These are phyloP conservation scores for Huso huso DNA, from an alignment of 2,797 vertebrate genomes.

Conservation along the genomic window DNA sequence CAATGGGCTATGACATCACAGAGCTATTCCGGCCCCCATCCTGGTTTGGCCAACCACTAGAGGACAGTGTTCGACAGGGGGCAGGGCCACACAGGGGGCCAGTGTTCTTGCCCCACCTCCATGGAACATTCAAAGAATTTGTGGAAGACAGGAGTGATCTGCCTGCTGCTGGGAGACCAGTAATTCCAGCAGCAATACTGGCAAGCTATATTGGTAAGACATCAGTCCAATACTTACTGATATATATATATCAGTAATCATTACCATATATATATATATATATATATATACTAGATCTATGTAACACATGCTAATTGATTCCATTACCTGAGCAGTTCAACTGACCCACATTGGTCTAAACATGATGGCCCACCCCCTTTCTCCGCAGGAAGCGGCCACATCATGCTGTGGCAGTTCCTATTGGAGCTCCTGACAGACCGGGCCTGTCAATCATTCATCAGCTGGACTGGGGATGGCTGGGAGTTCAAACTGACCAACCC, in stretches of 20 bases:
- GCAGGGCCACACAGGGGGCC: conserved; percentile 17
- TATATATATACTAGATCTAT: too few species aligned
- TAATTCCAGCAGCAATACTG: conserved; percentile 46
- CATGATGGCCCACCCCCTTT: not conserved
- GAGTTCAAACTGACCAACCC: conserved; percentile 60
- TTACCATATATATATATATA: too few species aligned
- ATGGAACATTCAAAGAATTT: conserved; percentile 47
- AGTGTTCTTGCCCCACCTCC: conserved; percentile 31
- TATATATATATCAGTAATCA: too few species aligned
- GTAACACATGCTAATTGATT: too few species aligned
- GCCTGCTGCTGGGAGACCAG: conserved; percentile 22
- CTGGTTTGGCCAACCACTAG: conserved; percentile 25
- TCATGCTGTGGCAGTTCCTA: conserved; percentile 62
- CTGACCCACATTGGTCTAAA: too few species aligned
- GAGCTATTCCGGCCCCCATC: conserved; percentile 23
- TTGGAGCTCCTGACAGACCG: conserved; percentile 58
- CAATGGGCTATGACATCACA: conserved; percentile 15
- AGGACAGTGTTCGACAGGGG: conserved; percentile 9
- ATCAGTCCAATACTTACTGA: too few species aligned
- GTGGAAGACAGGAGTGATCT: conserved; percentile 28
- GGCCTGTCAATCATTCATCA: conserved; percentile 52
- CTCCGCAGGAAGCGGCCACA: conserved; percentile 48
- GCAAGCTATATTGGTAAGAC: conserved; percentile 50
- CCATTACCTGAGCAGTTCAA: too few species aligned
- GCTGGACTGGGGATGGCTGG: conserved; percentile 61